Evolutionary conservation across 2,888 invertebrate genomes (phyloP).

Genomic region (Seira ritae): DNA sequence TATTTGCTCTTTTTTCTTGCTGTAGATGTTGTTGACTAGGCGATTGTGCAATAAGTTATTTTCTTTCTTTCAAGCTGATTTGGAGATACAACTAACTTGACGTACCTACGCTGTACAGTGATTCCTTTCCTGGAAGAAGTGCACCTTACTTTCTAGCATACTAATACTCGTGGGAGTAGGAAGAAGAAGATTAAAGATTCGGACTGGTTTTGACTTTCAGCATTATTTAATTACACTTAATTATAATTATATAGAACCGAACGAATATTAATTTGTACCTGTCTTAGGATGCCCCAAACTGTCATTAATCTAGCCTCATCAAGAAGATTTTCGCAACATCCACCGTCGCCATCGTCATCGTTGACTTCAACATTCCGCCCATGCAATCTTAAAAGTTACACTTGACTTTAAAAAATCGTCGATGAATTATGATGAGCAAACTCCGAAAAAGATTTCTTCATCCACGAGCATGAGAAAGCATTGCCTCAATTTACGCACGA

Average conservation of each 20-base stretch:
- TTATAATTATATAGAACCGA: too few relatives aligned
- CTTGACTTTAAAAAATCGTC: background rate
- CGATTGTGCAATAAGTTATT: background rate
- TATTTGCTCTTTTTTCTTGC: background rate
- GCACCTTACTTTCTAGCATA: too few relatives aligned
- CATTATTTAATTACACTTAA: too few relatives aligned
- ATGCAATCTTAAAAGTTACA: background rate
- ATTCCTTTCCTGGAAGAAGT: background rate
- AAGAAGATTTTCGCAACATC: too few relatives aligned
- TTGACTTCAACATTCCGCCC: background rate
- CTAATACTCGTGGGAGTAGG: background rate
- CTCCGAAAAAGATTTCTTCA: conserved; percentile 7
- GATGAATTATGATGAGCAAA: background rate
- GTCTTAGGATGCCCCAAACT: too few relatives aligned
- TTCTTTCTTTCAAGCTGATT: too few relatives aligned
- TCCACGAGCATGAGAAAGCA: conserved; percentile 4
- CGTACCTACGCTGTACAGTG: too few relatives aligned
- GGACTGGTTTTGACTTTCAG: background rate
- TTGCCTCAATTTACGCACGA: conserved; percentile 11
- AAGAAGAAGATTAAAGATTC: background rate
- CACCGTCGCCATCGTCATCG: too few relatives aligned
- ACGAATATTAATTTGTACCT: too few relatives aligned
- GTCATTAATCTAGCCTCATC: too few relatives aligned
- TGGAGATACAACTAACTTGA: too few relatives aligned
- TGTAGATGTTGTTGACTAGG: background rate